These are phyloP conservation scores for Echeneis naucrates DNA, from an alignment of 2,797 vertebrate species.

Conservation along the genomic window DNA sequence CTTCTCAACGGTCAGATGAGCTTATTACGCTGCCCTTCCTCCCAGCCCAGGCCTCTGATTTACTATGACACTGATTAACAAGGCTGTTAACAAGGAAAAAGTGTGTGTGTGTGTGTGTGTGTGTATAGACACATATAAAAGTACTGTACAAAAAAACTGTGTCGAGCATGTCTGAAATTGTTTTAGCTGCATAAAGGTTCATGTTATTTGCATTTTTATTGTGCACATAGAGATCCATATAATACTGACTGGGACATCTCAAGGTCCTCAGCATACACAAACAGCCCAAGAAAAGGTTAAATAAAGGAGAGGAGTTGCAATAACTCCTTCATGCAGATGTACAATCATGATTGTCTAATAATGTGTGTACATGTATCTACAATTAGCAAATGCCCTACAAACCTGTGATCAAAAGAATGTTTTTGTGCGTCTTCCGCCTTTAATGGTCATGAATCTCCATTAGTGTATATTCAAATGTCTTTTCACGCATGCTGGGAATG, in stretches of 20 bases:
- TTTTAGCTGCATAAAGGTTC: conserved; percentile 8
- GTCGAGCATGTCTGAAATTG: conserved; percentile 34
- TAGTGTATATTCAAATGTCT: conserved; percentile 14
- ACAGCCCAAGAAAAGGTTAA: conserved; percentile 38
- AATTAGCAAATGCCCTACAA: background rate
- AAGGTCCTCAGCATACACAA: conserved; percentile 41
- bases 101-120: conserved; percentile 14
- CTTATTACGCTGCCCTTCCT: conserved; percentile 61
- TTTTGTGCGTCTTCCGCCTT: background rate
- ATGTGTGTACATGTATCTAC: background rate
- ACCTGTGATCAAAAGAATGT: background rate
- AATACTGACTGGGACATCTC: conserved; percentile 27
- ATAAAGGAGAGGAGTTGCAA: conserved; percentile 38
- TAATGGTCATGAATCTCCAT: background rate
- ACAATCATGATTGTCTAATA: conserved; percentile 9
- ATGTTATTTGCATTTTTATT: conserved; percentile 34
- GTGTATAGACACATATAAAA: conserved; percentile 14
- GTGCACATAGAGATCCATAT: background rate
- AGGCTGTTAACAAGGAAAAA: conserved; percentile 40
- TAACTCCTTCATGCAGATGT: background rate
- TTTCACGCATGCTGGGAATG: conserved; percentile 18
- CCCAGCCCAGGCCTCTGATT: conserved; percentile 63
- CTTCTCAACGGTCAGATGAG: conserved; percentile 62
- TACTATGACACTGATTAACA: conserved; percentile 76
- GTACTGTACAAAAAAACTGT: too few species aligned